Evolutionary conservation across 2,797 vertebrate genomes (phyloP), one percentile per base, ranked within the genome.

Genomic region (Otolemur crassicaudatus): DNA sequence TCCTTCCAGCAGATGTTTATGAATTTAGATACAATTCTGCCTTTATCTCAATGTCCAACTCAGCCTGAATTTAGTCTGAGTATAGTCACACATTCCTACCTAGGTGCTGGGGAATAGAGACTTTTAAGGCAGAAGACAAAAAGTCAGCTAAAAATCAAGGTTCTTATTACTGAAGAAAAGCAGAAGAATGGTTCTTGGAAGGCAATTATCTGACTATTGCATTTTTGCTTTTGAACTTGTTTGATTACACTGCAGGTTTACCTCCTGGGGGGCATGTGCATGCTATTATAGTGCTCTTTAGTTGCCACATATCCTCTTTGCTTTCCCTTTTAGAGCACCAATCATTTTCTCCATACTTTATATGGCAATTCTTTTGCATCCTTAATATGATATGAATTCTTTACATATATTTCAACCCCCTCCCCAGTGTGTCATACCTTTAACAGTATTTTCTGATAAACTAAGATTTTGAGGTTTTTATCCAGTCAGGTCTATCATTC

Each of bases 401-500:
- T 87, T 40, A 19, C 20, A 3, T 72, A 19, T n/a, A 49, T 65
- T 86, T 86, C 75, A 61, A 58, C 60, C 80, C 72, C 67, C 4
- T 5, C 7, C 8, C 1, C 17, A n/a, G 17, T 80, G 46, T 75
- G 82, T 87, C 76, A 20, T 70, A 8, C 82, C 67, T 96, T 88
- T 94, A 89, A 72, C 72, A 60, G 3, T 97, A 25, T 85, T 90
- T 87, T 70, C 61, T 58, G 73, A 97, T 58, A 91, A 53, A 60
- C 63, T 73, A 49, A 82, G 34, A 73, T 79, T 77, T 95, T 81
- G 87, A 61, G 49, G 43, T 80, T 89, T 93, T 84, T 88, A 46
- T 70, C 43, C n/a, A 56, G 63, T 61, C 82, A 34, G 3, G 34
- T n/a, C 37, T 90, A 29, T 67, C 40, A 37, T 70, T 84, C 49